Evolutionary conservation across 2,113 vertebrate genomes (phyloP), one percentile per base, ranked within the genome.

Genomic region (Bagarius yarrelli): DNA sequence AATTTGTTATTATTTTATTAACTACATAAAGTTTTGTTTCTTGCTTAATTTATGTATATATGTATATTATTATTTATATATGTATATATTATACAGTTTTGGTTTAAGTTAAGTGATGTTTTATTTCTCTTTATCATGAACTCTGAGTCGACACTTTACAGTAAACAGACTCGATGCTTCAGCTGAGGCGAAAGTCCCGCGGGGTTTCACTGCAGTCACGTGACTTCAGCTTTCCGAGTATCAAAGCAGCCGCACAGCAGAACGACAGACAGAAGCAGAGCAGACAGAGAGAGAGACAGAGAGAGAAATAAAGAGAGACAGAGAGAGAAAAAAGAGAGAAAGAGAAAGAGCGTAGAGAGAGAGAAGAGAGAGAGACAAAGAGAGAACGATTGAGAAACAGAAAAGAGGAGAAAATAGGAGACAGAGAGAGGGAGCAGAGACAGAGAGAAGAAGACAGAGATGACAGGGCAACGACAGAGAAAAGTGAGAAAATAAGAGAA

Each of bases 141-240:
- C 36, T 11, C 27, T 0, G 16, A 56, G n/a, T 63, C 53, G 19
- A 47, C 63, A 40, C 40, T 77, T 83, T 83, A 57, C 81, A 32
- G 84, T 83, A 85, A 85, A 52, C 34, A 57, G 16, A 36, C 12
- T 5, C 44, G 53, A 11, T 59, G 47, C 56, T 50, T 3, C 5
- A 72, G 36, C 36, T 30, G 55, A 56, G 64, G 69, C 21, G 50
- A 57, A 82, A 69, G 80, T 55, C 76, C 81, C 70, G 14, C 1
- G 83, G 80, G 84, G 60, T 66, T 82, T 80, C 25, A 80, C 81
- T 60, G 27, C 36, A 16, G 34, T 66, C 81, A 85, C n/a, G 66
- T 85, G 77, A 83, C 67, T 64, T 83, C 77, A 73, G 47, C 25
- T 53, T 3, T 1, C n/a, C 21, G 21, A 23, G 25, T 69, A 63